These are phyloP conservation scores for Cygnus buccinator DNA, from an alignment of 2,113 vertebrate genomes.

Conservation along the genomic window DNA sequence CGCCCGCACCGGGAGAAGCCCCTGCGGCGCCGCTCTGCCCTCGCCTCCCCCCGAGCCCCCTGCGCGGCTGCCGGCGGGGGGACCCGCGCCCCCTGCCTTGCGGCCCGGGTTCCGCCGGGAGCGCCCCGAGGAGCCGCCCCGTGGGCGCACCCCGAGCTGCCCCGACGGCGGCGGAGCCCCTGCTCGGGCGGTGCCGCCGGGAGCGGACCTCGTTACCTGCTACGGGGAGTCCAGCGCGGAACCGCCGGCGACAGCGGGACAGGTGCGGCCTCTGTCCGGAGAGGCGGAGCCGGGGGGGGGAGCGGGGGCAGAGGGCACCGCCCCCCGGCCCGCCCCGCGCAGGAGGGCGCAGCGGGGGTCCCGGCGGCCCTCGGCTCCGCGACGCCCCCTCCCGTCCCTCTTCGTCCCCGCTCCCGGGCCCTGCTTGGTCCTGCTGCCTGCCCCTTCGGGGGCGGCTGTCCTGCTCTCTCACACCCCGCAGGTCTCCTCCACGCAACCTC, in stretches of 20 bases:
- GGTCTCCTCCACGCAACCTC: not conserved
- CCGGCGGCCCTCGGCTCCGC: not conserved
- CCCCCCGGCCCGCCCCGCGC: no score
- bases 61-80: no score
- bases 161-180: no score
- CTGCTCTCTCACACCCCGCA: rapidly evolving
- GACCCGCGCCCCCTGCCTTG: no score
- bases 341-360: not conserved
- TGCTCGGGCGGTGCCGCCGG: no score
- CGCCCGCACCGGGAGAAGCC: no score
- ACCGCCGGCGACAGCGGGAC: not conserved
- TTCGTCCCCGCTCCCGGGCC: not conserved
- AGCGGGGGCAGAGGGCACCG: not conserved
- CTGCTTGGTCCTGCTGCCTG: rapidly evolving
- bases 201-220: not conserved
- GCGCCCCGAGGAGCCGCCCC: no score
- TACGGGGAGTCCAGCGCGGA: not conserved
- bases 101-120: no score
- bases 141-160: no score
- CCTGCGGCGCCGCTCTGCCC: no score
- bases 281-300: slow-evolving; percentile 41
- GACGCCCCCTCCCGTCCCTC: no score
- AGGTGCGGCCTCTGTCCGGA: not conserved
- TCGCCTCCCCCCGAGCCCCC: not conserved
- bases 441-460: rapidly evolving